Evolutionary conservation across 2,797 vertebrate genomes (phyloP).

Genomic region (Manis crassicaudata): DNA sequence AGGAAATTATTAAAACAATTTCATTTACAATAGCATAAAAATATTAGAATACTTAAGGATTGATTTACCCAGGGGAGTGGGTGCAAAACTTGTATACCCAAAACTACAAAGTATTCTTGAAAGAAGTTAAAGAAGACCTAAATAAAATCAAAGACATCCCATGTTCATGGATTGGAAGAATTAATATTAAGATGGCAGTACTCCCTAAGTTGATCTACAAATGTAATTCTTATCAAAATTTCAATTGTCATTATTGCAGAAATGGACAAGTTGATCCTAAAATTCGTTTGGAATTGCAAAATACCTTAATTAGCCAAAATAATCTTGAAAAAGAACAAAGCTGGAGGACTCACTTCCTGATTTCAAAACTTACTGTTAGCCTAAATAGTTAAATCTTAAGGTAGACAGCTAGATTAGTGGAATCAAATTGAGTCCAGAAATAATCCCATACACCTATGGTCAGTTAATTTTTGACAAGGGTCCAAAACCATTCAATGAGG

Average conservation of each 20-base stretch:
- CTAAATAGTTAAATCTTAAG: constrained; percentile 37
- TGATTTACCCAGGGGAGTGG: background rate
- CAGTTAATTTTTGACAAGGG: background rate
- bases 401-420: background rate
- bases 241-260: background rate
- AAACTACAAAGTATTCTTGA: background rate
- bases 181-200: background rate
- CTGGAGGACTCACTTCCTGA: background rate
- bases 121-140: background rate
- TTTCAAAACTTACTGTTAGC: constrained; percentile 37
- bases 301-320: background rate
- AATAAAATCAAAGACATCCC: constrained; percentile 5
- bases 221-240: background rate
- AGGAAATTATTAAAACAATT: constrained; percentile 17
- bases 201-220: background rate
- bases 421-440: background rate
- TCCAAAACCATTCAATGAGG: background rate
- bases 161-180: background rate
- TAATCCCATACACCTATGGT: background rate
- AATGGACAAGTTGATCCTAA: constrained; percentile 6
- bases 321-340: constrained; percentile 3
- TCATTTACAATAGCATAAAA: background rate
- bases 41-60: background rate
- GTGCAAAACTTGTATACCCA: background rate
- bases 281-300: constrained; percentile 9